Evolutionary conservation across 2,888 invertebrate genomes (phyloP), one percentile per base, ranked within the genome.

Genomic region (Stenodema calcarata): DNA sequence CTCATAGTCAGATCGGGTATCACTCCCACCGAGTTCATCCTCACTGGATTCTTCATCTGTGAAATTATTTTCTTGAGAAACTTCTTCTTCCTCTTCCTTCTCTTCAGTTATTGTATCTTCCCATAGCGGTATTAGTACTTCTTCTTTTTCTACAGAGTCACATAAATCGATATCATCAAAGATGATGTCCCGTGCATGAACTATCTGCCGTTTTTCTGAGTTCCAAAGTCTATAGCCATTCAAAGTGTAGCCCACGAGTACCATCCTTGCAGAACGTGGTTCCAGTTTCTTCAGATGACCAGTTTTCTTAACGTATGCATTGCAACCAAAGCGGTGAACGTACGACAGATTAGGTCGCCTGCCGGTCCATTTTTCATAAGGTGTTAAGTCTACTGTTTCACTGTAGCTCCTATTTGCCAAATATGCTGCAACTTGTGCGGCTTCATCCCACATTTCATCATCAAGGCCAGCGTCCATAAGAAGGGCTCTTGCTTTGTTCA

Each of bases 171-270:
- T 12, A 54, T 54, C 23, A 9, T 0, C 18, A 18, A 54, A 41
- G 18, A 42, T n/a, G 23, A 73, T 82, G 44, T 80, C 86, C 70
- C 87, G 35, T 7, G 87, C 76, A 30, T 11, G 18, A 27, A 87
- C 78, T 0, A 85, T 35, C 79, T 62, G 78, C 3, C 69, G 82
- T 18, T 85, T 84, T 41, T 35, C 23, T 16, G 76, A 2, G 76
- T 84, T 79, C 7, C 42, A 84, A 42, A 87, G 75, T 75, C 75
- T 44, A 76, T 80, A 80, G 1, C 54, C 42, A 28, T 81, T 87
- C 12, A 30, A 28, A 4, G 79, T n/a, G 28, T 86, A 86, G 4
- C 84, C 87, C 23, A 87, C 73, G 7, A 78, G 79, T 0, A 86
- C 1, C 9, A 28, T 76, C 23, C 50, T 47, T 2, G 14, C 14